Evolutionary conservation across 92 coral and sea anemone genomes (phyloP).

Genomic region (Actinernus sp.): DNA sequence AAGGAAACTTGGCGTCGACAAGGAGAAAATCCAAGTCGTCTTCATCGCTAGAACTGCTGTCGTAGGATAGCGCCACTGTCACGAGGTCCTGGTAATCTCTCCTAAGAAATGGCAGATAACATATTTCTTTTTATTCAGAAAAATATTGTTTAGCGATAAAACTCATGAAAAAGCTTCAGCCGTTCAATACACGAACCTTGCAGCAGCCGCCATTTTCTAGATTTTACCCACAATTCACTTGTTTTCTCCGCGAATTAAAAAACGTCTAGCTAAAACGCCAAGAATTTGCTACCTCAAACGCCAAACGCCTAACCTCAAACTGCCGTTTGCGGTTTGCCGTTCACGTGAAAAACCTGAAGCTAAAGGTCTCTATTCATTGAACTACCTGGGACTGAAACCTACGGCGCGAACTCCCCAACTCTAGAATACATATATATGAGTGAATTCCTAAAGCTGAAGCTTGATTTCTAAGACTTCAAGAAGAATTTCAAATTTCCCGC

Average conservation of each 20-base stretch:
- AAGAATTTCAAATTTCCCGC: too few relatives aligned
- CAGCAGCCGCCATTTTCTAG: constrained; percentile 65
- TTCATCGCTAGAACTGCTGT: constrained; percentile 45
- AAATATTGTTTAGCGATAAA: constrained; percentile 25
- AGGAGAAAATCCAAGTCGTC: constrained; percentile 68
- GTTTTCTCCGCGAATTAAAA: constrained; percentile 18
- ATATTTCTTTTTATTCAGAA: too few relatives aligned
- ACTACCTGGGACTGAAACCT: too few relatives aligned
- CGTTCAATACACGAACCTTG: constrained; percentile 64
- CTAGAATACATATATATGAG: too few relatives aligned
- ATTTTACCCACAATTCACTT: constrained; percentile 52
- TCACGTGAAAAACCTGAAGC: constrained; percentile 26
- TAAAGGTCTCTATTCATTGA: constrained; percentile 60
- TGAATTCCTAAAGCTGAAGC: too few relatives aligned
- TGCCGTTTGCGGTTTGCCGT: constrained; percentile 59
- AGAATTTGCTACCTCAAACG: constrained; percentile 42
- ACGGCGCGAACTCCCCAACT: too few relatives aligned
- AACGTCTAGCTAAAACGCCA: constrained; percentile 43
- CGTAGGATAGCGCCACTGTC: constrained; percentile 38
- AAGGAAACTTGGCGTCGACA: constrained; percentile 55
- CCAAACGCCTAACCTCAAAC: constrained; percentile 63
- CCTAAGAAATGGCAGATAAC: constrained; percentile 26
- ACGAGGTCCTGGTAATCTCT: constrained; percentile 57
- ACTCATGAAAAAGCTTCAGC: too few relatives aligned
- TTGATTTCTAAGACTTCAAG: too few relatives aligned